Conservation (phyloP, 1,140 invertebrate genomes). For the Drosophila watanabei region DNA sequence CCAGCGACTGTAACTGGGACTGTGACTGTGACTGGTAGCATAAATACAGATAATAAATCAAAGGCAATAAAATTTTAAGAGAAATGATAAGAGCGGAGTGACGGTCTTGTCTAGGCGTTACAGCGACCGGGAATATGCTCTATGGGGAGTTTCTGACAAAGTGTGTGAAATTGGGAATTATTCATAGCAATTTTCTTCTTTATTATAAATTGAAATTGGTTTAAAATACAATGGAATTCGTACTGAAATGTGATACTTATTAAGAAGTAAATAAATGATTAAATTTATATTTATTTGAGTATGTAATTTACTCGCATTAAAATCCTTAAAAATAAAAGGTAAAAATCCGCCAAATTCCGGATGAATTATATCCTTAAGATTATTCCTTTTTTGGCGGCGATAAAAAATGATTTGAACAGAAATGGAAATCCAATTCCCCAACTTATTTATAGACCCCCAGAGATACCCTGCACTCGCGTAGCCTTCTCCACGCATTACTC, state of each 20-base stretch:
- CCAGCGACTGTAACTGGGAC: conserved; percentile 21
- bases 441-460: conserved; percentile 16
- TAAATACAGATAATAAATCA: conserved; percentile 79
- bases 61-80: conserved; percentile 64
- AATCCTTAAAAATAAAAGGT: neutral
- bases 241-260: neutral
- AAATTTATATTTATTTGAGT: no score
- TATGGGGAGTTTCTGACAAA: neutral
- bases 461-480: conserved; percentile 16
- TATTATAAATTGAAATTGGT: neutral
- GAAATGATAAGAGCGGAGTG: conserved; percentile 33
- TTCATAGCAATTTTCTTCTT: neutral
- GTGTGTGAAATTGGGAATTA: neutral
- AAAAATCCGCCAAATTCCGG: neutral
- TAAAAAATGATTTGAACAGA: conserved; percentile 29
- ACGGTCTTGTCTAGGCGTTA: conserved; percentile 3
- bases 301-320: no score
- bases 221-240: no score
- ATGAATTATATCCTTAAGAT: neutral
- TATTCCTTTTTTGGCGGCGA: neutral
- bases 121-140: conserved; percentile 18
- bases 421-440: conserved; percentile 18
- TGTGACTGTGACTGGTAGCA: conserved; percentile 42
- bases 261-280: no score
- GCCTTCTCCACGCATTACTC: conserved; percentile 36